Evolutionary conservation across 2,113 vertebrate species (phyloP).

Genomic region (Silurus glanis): DNA sequence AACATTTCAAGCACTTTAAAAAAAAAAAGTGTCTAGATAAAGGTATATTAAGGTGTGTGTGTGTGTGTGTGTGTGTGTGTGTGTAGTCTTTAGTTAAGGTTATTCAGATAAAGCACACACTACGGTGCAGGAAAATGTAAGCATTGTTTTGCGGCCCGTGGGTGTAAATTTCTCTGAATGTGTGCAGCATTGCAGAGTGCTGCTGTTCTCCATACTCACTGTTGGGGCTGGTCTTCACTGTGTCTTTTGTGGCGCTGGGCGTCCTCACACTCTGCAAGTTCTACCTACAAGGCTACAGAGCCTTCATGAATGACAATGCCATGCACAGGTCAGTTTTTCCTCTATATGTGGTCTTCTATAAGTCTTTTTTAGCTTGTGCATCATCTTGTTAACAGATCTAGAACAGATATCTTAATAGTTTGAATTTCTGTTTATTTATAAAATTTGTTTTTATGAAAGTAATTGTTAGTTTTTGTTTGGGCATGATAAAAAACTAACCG

Average conservation of each 20-base stretch:
- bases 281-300: constrained; percentile 95
- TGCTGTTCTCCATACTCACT: constrained; percentile 96
- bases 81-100: background rate
- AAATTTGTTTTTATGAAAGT: background rate
- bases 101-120: background rate
- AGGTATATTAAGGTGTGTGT: background rate
- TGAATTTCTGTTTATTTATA: background rate
- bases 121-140: too few relatives aligned
- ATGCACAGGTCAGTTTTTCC: constrained; percentile 84
- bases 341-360: background rate
- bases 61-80: background rate
- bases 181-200: constrained; percentile 90
- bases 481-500: background rate
- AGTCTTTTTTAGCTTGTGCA: background rate
- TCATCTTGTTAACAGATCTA: background rate
- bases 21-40: background rate
- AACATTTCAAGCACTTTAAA: background rate
- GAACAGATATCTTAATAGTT: background rate
- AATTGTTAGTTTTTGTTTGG: background rate
- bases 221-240: constrained; percentile 93
- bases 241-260: constrained; percentile 94
- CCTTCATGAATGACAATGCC: constrained; percentile 97
- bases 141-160: background rate
- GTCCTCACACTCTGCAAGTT: constrained; percentile 98
- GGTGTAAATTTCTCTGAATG: constrained; percentile 59